Conservation (phyloP, 1,140 invertebrate species). For the Ericerus pela region DNA sequence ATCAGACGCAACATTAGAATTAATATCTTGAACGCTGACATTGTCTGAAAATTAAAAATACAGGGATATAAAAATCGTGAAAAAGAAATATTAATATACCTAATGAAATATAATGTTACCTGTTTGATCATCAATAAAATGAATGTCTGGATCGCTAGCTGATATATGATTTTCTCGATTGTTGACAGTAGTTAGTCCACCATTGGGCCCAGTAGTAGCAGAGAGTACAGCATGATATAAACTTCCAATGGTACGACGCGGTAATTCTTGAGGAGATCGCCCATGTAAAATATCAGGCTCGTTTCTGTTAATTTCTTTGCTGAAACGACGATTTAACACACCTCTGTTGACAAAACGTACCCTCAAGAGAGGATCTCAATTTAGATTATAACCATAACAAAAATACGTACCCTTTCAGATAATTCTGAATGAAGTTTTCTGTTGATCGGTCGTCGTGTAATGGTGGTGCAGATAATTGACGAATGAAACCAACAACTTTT, state of each 20-base stretch:
- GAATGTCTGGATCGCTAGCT: constrained; percentile 50
- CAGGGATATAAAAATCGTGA: not conserved
- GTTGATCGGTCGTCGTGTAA: constrained; percentile 39
- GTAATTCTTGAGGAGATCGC: constrained; percentile 46
- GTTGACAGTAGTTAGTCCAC: constrained; percentile 57
- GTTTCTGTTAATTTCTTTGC: constrained; percentile 26
- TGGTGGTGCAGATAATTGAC: constrained; percentile 45
- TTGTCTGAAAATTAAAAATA: not conserved
- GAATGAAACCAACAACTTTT: constrained; percentile 55
- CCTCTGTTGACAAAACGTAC: not conserved
- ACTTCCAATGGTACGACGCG: constrained; percentile 37
- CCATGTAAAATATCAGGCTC: constrained; percentile 47
- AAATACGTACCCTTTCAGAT: constrained; percentile 48
- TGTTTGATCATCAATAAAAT: constrained; percentile 49
- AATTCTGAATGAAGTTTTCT: constrained; percentile 54
- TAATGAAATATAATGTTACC: not conserved
- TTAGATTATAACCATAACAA: constrained; percentile 10
- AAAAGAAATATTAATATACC: not conserved
- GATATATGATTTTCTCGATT: constrained; percentile 46
- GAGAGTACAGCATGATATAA: constrained; percentile 40
- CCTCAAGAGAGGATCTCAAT: not conserved
- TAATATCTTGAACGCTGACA: not conserved
- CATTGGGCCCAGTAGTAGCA: constrained; percentile 58
- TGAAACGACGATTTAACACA: constrained; percentile 2
- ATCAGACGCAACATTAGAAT: not conserved